phyloP scores from a whole-genome alignment of 1,140 invertebrate species.

The Diabrotica undecimpunctata region DNA sequence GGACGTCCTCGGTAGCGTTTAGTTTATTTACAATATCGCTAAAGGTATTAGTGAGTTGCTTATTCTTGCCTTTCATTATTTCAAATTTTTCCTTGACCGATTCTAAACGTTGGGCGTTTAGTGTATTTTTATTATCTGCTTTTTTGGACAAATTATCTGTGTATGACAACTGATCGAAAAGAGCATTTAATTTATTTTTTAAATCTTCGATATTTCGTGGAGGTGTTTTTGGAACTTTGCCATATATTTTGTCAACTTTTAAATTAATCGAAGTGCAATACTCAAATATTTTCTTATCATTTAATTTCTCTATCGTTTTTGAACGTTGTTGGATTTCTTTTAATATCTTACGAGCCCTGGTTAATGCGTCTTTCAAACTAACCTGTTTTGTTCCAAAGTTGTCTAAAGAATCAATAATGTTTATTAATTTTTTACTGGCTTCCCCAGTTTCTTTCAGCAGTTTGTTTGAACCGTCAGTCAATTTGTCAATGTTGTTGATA shows the following conservation, averaged over 20 bases:
- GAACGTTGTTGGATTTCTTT: slow-evolving; percentile 31
- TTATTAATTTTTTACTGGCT: slow-evolving; percentile 5
- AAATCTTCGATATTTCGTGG: slow-evolving; percentile 25
- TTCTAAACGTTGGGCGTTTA: slow-evolving; percentile 21
- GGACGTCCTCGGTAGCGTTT: slow-evolving; percentile 22
- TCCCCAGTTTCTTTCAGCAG: slow-evolving; percentile 3
- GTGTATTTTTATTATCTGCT: slow-evolving; percentile 26
- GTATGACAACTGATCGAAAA: slow-evolving; percentile 19
- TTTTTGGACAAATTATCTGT: slow-evolving; percentile 17
- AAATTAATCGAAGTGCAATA: slow-evolving; percentile 29
- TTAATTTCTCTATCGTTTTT: slow-evolving; percentile 21
- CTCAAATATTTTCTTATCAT: slow-evolving; percentile 22
- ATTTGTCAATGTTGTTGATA: slow-evolving; percentile 11
- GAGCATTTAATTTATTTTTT: slow-evolving; percentile 32
- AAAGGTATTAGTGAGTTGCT: slow-evolving; percentile 19
- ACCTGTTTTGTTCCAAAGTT: slow-evolving; percentile 39
- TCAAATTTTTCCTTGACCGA: slow-evolving; percentile 17
- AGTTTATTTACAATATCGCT: slow-evolving; percentile 25
- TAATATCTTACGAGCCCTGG: slow-evolving; percentile 31
- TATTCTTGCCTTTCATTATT: slow-evolving; percentile 22
- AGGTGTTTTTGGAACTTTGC: slow-evolving; percentile 15
- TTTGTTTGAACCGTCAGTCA: slow-evolving; percentile 7
- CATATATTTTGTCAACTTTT: slow-evolving; percentile 25
- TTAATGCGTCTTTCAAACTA: slow-evolving; percentile 32
- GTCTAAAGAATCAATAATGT: slow-evolving; percentile 25